A percentile compares a stretch with the other conserved stretches of the same genome.
Evolutionary conservation across 2,113 vertebrate species (phyloP).

Genomic region (Varanus komodoensis): DNA sequence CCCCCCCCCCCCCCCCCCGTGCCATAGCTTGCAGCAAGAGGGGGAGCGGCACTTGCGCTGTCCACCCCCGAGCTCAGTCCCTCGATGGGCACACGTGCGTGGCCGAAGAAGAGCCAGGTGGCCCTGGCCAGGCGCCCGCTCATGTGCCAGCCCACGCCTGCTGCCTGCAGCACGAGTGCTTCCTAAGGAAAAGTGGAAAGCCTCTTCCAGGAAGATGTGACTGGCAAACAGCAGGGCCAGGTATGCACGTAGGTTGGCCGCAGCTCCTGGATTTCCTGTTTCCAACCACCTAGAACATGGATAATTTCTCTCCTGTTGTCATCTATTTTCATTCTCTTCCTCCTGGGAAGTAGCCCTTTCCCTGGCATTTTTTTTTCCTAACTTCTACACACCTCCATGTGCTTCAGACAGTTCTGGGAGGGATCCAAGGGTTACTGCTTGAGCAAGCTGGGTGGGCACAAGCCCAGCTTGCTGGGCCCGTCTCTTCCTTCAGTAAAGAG

Average conservation of each 20-base stretch:
- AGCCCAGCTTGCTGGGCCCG: no score
- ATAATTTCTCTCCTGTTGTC: not conserved
- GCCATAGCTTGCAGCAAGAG: no score
- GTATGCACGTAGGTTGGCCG: constrained; percentile 65
- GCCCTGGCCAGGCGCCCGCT: constrained; percentile 70
- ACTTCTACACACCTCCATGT: no score
- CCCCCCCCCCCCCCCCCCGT: no score
- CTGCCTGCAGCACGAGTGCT: constrained; percentile 64
- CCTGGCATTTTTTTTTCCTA: not conserved
- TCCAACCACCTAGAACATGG: constrained; percentile 40
- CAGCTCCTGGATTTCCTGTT: constrained; percentile 62
- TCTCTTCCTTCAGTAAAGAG: no score
- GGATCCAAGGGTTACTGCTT: not conserved
- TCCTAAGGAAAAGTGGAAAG: constrained; percentile 58
- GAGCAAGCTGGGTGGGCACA: no score
- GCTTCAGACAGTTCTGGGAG: not conserved
- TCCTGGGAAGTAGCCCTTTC: not conserved
- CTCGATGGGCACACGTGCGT: constrained; percentile 58
- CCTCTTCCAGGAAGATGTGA: constrained; percentile 55
- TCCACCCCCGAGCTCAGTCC: constrained; percentile 63
- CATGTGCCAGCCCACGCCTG: constrained; percentile 36
- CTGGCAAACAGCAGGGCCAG: constrained; percentile 57
- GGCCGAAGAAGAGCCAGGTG: constrained; percentile 63
- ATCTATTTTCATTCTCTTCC: not conserved
- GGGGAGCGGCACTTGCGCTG: constrained; percentile 52